Base-by-base conservation (phyloP, 2,797 vertebrate genomes). In the Neopelma chrysocephalum region DNA sequence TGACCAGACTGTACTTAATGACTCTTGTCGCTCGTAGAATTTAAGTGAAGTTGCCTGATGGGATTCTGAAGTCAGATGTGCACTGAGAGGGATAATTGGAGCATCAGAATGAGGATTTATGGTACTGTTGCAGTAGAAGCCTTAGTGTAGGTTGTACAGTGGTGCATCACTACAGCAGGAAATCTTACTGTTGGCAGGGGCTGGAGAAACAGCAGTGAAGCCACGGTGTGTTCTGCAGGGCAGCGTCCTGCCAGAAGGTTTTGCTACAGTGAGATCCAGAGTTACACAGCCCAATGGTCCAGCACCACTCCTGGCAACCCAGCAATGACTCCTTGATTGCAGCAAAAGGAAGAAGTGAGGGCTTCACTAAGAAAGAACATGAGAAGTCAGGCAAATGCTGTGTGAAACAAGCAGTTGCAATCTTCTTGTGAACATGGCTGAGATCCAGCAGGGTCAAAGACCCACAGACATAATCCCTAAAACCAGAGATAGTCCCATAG, bases 391-490 rank as follows among this genome's bases (percentile, higher is more conserved):
- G 82, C 45, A 68, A 84, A 71, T 5, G 3, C 78, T 86, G 76
- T 40, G 36, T 54, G 88, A 96, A 96, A 82, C 26, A 56, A 94
- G 84, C 36, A 82, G 68, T 82, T 94, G 50, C 64, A 82, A 81
- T 89, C 53, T 89, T 89, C 83, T 92, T 23, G 10, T 94, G 87
- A 96, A 81, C 12, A 23, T 57, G 66, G 23, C 15, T 50, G 70
- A 93, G 87, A 94, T 40, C 85, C 93, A 96, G 60, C 58, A 87
- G 53, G 78, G 48, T 68, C 94, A 94, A 95, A 97, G 85, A 95
- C 85, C 72, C 76, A 21, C 11, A 91, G 26, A 25, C 4, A 21
- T 25, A 40, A 42, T 18, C 11, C 32, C 54, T 75, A 47, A 51
- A 82, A 83, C 36, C 20, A 70, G 53, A 91, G 26, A 43, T 50